A percentile compares a stretch with the other conserved stretches of the same genome.
Conservation (phyloP, 37 sponge, comb jelly and placozoan genomes). For the Haliclona indistincta region DNA sequence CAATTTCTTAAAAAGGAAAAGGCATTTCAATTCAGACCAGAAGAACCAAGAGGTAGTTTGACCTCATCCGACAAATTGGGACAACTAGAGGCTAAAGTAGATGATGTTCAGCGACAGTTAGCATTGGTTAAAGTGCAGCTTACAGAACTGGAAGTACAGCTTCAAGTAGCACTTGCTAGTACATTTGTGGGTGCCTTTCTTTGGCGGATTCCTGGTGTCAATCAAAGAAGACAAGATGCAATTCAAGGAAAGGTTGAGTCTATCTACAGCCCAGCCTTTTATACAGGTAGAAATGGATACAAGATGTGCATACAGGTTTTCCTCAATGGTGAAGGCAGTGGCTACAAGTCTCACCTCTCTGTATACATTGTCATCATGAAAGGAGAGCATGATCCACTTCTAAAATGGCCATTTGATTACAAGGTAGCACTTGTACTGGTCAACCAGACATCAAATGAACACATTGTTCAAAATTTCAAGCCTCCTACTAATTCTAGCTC, state of each 20-base stretch:
- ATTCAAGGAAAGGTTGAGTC: constrained; percentile 8
- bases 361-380: constrained; percentile 46
- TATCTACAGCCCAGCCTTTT: constrained; percentile 38
- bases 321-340: constrained; percentile 44
- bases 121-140: constrained; percentile 24
- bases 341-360: constrained; percentile 18
- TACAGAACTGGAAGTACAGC: constrained; percentile 38
- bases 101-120: constrained; percentile 40
- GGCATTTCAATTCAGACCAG: no score
- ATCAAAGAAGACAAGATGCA: constrained; percentile 34
- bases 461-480: neutral
- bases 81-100: constrained; percentile 43
- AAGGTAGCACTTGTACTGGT: neutral
- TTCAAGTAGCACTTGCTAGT: constrained; percentile 24
- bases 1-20: no score
- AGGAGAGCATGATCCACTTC: constrained; percentile 1
- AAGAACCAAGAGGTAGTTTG: no score
- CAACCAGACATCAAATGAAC: neutral
- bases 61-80: constrained; percentile 1
- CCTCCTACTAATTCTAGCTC: neutral
- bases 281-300: constrained; percentile 35
- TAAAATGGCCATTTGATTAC: neutral
- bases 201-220: constrained; percentile 45
- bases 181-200: constrained; percentile 20
- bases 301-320: constrained; percentile 40